These are phyloP conservation scores for Stigmatopora nigra DNA, from an alignment of 2,113 vertebrate species.

Conservation along the genomic window DNA sequence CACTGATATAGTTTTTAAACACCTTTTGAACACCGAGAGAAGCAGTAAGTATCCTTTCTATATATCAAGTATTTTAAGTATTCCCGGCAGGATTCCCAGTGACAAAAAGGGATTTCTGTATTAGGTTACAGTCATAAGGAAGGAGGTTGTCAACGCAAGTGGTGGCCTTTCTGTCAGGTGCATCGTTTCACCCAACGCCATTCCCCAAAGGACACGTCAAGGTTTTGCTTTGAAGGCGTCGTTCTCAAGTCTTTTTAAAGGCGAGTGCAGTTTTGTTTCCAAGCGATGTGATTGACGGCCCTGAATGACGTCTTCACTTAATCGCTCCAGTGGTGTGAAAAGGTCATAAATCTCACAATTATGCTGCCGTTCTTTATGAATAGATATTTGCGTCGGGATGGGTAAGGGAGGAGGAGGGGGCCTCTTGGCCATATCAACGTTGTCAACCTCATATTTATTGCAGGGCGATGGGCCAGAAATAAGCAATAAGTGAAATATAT, in stretches of 20 bases:
- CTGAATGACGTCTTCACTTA: slow-evolving; percentile 68
- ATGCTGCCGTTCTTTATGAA: slow-evolving; percentile 57
- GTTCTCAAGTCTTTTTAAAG: slow-evolving; percentile 44
- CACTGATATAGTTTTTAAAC: no score
- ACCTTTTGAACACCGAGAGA: no score
- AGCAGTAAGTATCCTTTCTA: background rate
- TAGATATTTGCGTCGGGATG: slow-evolving; percentile 57
- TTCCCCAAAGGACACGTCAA: slow-evolving; percentile 41
- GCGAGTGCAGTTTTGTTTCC: slow-evolving; percentile 54
- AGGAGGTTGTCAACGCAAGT: background rate
- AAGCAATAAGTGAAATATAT: slow-evolving; percentile 59
- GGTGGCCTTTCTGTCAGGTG: slow-evolving; percentile 1
- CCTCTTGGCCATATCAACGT: slow-evolving; percentile 59
- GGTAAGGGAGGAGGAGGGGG: slow-evolving; percentile 5
- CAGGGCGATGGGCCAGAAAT: slow-evolving; percentile 49
- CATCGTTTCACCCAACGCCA: slow-evolving; percentile 12
- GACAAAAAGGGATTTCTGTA: background rate
- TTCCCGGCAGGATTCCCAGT: background rate
- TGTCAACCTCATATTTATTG: slow-evolving; percentile 62
- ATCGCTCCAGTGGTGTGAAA: slow-evolving; percentile 69
- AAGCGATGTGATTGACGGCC: slow-evolving; percentile 67
- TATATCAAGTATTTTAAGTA: background rate
- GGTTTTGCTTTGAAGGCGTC: slow-evolving; percentile 37
- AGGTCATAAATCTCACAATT: slow-evolving; percentile 72
- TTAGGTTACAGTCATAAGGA: background rate